These are phyloP conservation scores for Phlogophora meticulosa DNA, from an alignment of 2,888 invertebrate species.

Conservation along the genomic window DNA sequence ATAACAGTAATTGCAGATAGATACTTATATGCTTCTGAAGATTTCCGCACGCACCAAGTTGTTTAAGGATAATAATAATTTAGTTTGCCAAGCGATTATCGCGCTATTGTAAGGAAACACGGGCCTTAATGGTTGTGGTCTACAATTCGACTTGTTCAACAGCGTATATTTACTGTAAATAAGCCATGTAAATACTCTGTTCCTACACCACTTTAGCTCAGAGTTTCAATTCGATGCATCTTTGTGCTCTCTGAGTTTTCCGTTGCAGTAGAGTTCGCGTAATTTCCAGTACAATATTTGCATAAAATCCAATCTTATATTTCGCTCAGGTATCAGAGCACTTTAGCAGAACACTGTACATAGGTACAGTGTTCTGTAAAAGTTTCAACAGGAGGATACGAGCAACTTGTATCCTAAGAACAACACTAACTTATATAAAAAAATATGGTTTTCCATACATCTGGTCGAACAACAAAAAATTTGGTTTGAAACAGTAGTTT, in stretches of 20 bases:
- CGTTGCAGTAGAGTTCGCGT: not conserved
- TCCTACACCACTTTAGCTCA: too few species aligned
- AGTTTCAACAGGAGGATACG: too few species aligned
- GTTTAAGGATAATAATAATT: conserved; percentile 27
- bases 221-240: too few species aligned
- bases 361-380: too few species aligned
- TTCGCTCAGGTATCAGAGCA: too few species aligned
- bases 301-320: not conserved
- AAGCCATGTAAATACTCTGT: not conserved
- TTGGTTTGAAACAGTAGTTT: too few species aligned
- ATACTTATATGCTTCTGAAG: conserved; percentile 5
- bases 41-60: conserved; percentile 3
- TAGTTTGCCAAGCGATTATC: conserved; percentile 12
- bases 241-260: too few species aligned
- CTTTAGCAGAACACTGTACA: too few species aligned
- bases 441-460: too few species aligned
- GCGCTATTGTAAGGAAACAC: not conserved
- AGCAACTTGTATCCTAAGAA: too few species aligned
- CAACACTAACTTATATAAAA: too few species aligned
- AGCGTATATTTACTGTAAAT: not conserved
- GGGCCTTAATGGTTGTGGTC: not conserved
- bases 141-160: not conserved
- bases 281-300: not conserved
- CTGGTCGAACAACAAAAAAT: too few species aligned
- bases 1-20: conserved; percentile 24